Base-by-base conservation (phyloP, 2,888 invertebrate species). In the Athalia cordata region DNA sequence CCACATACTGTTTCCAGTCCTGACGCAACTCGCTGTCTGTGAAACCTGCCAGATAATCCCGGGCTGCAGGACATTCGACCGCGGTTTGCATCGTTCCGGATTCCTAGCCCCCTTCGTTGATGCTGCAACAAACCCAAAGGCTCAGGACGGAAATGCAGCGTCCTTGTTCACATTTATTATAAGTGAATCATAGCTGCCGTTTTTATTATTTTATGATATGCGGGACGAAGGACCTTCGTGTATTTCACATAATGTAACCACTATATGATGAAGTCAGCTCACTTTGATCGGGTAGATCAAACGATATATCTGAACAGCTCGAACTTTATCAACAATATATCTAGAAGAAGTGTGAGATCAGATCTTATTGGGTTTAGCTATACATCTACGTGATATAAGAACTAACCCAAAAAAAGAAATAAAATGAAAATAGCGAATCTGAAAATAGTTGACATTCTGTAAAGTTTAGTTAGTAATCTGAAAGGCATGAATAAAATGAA, bases 41-140 rank as follows among this genome's bases (percentile, higher is more conserved):
- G 66, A 66, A 9, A 59, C 62, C 75, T 75, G 64, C 43, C 75
- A 62, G 75, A 75, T 50, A 75, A 75, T 75, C 75, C 64, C 75
- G 43, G 11, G 50, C 61, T 52, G 75, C n/a, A n/a, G n/a, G 75
- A 75, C 75, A 75, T 75, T 75, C 75, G 62, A 50, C 50, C 62
- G 75, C 50, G 75, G 75, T 75, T 29, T 29, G 9, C 62, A 72
- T 64, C 62, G 62, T 75, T 75, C 50, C 50, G 50, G 62, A 72
- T 72, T 72, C 45, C 72, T 72, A 59, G 55, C 66, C 49, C 5
- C 59, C 47, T 9, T 15, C 47, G 3, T 5, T 49, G 49, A 29
- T 43, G 7, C 66, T 6, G 50, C 59, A n/a, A 13, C 13, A 59
- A 72, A 7, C 47, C 47, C 59, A 13, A 57, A 72, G 52, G 72